Base-by-base conservation (phyloP, 2,797 vertebrate genomes). In the Thaleichthys pacificus region DNA sequence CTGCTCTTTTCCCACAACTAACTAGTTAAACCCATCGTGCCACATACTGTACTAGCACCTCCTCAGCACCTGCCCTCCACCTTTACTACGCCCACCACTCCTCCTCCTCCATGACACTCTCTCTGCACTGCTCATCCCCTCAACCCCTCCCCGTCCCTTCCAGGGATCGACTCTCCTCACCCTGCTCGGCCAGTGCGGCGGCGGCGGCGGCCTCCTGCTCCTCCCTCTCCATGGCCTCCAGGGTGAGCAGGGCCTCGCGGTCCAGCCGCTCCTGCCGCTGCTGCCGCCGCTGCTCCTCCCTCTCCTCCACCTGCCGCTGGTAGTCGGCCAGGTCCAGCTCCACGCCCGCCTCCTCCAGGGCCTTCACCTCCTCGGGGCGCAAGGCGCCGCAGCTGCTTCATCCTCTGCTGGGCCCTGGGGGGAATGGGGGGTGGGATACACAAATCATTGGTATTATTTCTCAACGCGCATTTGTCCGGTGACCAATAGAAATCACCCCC, bases 311-410 rank as follows among this genome's bases (percentile, higher is more conserved):
- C 12, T 94, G 94, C 76, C 64, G 80, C 81, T 94, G 91, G 82
- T 92, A 93, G 35, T 92, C 90, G 0, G 60, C 86, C 21, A 92
- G 87, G 17, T 92, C 93, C 75, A 94, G 89, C 5, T 89, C 88
- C 3, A 93, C 85, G n/a, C 94, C 95, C 26, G 95, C 95, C 54
- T 95, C 89, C 0, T 81, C 93, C 2, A 96, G 90, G 19, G 93
- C 89, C 80, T 96, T 97, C 78, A 96, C 92, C 85, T 98, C 97
- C 68, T 98, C 97, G 0, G 95, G 92, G 85, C 97, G 99, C 22
- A 97, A 97, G 91, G 72, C 96, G 94, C 58, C 96, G 95, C 19
- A 95, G 86, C 75, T 94, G 96, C 77, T 93, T 95, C 80, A 95
- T 94, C 84, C 95, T 97, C 78, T 95, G 93, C 90, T 97, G 92